Evolutionary conservation across 2,113 vertebrate species (phyloP).

Genomic region (mouse (Mus musculus)): GRCm39 chr17:50795001-50795500

Average conservation of each 20-base stretch:
- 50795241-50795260: not conserved
- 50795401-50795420: not conserved
- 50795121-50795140: not conserved
- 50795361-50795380: not conserved
- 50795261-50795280: not conserved
- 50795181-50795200: not conserved
- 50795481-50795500: no score
- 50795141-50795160: not conserved
- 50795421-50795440: no score
- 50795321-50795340: not conserved
- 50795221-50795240: not conserved
- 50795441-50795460: no score
- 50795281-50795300: not conserved
- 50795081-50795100: not conserved
- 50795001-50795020: conserved; percentile 41
- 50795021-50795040: not conserved
- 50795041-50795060: not conserved
- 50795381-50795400: not conserved
- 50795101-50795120: not conserved
- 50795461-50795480: no score
- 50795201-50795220: not conserved
- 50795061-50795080: not conserved
- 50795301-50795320: not conserved
- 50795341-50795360: not conserved
- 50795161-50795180: not conserved